phyloP scores from a whole-genome alignment of 2,797 vertebrate genomes.

The Poecilia wingei region DNA sequence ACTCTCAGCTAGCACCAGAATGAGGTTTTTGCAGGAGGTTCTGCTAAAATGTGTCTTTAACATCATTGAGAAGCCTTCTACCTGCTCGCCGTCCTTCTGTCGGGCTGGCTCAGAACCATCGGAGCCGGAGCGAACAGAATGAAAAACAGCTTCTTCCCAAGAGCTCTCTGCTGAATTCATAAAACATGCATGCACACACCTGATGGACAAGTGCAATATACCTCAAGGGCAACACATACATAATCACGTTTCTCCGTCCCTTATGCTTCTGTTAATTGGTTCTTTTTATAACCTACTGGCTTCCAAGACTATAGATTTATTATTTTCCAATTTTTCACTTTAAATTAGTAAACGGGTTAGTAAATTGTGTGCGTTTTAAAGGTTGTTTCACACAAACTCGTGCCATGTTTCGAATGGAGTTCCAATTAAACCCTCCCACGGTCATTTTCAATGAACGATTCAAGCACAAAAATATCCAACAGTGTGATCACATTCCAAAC shows the following conservation, averaged over 20 bases:
- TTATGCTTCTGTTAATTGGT: not conserved
- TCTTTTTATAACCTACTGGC: not conserved
- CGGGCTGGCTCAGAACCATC: not conserved
- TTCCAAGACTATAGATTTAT: not conserved
- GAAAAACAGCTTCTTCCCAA: constrained; percentile 4
- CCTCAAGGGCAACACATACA: constrained; percentile 6
- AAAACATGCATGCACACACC: constrained; percentile 14
- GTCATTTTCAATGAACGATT: not conserved
- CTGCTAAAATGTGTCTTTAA: not conserved
- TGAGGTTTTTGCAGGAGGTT: not conserved
- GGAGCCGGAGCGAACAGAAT: not conserved
- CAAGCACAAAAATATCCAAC: not conserved
- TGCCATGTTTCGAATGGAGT: not conserved
- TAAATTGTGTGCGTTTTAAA: not conserved
- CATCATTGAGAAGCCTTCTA: not conserved
- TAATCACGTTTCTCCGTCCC: not conserved
- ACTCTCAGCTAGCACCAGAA: not conserved
- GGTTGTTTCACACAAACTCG: not conserved
- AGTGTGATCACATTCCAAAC: not conserved
- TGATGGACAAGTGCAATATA: constrained; percentile 4
- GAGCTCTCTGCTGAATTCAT: not conserved
- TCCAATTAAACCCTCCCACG: not conserved
- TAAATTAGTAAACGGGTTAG: not conserved
- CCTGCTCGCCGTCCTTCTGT: not conserved
- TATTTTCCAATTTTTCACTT: not conserved